phyloP scores from a whole-genome alignment of 2,113 vertebrate genomes.

The Lepus americanus region DNA sequence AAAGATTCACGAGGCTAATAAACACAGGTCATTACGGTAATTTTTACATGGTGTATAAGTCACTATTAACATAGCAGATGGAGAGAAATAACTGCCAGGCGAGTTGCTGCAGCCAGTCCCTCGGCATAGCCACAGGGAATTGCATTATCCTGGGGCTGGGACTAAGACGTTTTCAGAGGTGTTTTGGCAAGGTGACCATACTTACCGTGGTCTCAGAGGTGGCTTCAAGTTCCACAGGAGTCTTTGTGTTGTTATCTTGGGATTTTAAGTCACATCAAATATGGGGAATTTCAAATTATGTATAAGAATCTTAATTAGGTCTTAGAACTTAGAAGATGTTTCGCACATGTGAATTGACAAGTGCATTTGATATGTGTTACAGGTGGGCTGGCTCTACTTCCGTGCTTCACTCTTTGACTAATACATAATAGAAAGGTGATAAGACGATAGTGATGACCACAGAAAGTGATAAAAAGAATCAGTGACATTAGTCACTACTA shows the following conservation, averaged over 20 bases:
- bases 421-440: not conserved
- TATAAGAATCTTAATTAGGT: not conserved
- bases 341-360: not conserved
- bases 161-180: not conserved
- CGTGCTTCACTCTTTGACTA: not conserved
- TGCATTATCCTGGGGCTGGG: not conserved
- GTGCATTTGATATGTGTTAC: not conserved
- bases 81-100: not conserved
- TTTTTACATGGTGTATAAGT: constrained; percentile 8
- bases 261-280: constrained; percentile 62
- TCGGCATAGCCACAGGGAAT: no score
- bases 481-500: not conserved
- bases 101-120: not conserved
- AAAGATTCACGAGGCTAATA: not conserved
- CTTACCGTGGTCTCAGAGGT: no score
- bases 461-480: not conserved
- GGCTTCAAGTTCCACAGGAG: not conserved
- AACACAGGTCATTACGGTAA: not conserved
- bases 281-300: constrained; percentile 64
- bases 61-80: not conserved
- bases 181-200: not conserved
- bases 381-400: not conserved
- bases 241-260: constrained; percentile 50
- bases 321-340: not conserved
- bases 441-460: not conserved